Evolutionary conservation across 2,113 vertebrate species (phyloP).

Genomic region (Balaenoptera acutorostrata): DNA sequence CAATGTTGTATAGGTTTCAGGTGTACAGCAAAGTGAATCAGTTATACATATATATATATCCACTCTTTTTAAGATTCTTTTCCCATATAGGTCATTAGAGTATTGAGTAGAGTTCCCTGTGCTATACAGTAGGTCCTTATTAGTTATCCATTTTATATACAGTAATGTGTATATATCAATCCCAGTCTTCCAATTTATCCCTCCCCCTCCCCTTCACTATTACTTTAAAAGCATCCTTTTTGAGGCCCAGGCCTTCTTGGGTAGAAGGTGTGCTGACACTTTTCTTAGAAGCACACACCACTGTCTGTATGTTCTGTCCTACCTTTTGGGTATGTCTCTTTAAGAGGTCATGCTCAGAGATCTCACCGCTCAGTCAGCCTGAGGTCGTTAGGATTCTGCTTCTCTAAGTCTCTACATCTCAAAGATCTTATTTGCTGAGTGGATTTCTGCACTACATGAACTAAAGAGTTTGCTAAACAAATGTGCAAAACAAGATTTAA

Average conservation of each 20-base stretch:
- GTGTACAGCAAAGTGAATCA: not conserved
- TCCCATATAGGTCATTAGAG: not conserved
- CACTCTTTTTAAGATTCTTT: too few relatives aligned
- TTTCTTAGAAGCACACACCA: not conserved
- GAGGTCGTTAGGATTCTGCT: not conserved
- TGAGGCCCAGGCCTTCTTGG: not conserved
- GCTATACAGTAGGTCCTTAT: not conserved
- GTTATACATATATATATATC: not conserved
- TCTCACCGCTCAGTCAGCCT: not conserved
- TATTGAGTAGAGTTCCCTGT: not conserved
- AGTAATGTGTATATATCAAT: not conserved
- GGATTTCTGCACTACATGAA: not conserved
- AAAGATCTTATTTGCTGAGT: not conserved
- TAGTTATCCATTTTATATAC: not conserved
- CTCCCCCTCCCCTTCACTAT: not conserved
- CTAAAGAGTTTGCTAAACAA: not conserved
- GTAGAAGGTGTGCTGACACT: not conserved
- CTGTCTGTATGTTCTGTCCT: not conserved
- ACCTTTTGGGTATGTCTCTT: not conserved
- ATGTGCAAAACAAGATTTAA: not conserved
- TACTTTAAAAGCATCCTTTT: not conserved
- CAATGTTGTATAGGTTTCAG: not conserved
- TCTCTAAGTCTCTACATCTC: not conserved
- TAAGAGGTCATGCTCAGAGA: not conserved
- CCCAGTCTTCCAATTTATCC: not conserved